Evolutionary conservation across 64 coral and sea anemone genomes (phyloP).

Genomic region (Pocillopora damicornis): DNA sequence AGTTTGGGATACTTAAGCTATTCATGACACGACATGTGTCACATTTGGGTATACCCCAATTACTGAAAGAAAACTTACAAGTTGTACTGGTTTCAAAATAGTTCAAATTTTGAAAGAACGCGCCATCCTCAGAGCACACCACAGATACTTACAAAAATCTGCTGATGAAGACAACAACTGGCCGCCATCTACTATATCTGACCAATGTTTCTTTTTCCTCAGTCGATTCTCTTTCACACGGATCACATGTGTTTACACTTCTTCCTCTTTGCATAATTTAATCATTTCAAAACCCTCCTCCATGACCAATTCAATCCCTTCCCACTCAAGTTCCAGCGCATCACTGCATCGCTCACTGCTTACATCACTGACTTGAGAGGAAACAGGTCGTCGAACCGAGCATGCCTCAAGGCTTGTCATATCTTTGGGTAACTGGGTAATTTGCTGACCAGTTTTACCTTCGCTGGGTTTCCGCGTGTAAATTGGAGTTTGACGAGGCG

Average conservation of each 20-base stretch:
- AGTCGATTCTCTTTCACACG: no score
- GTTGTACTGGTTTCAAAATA: no score
- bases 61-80: no score
- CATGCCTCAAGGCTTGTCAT: background rate
- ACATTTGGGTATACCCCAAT: no score
- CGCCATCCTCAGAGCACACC: no score
- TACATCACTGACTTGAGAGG: conserved; percentile 1
- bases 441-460: background rate
- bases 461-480: background rate
- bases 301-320: conserved; percentile 47
- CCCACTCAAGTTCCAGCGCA: conserved; percentile 51
- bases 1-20: no score
- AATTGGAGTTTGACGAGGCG: background rate
- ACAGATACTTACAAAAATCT: no score
- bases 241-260: conserved; percentile 8
- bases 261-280: conserved; percentile 47
- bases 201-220: no score
- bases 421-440: background rate
- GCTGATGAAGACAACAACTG: no score
- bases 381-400: conserved; percentile 8
- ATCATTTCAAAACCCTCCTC: conserved; percentile 38
- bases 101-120: no score
- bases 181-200: no score
- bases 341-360: conserved; percentile 30
- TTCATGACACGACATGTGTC: no score